A percentile compares a stretch with the other conserved stretches of the same genome.
phyloP scores from a whole-genome alignment of 1,140 invertebrate genomes.

The Zaprionus ornatus region DNA sequence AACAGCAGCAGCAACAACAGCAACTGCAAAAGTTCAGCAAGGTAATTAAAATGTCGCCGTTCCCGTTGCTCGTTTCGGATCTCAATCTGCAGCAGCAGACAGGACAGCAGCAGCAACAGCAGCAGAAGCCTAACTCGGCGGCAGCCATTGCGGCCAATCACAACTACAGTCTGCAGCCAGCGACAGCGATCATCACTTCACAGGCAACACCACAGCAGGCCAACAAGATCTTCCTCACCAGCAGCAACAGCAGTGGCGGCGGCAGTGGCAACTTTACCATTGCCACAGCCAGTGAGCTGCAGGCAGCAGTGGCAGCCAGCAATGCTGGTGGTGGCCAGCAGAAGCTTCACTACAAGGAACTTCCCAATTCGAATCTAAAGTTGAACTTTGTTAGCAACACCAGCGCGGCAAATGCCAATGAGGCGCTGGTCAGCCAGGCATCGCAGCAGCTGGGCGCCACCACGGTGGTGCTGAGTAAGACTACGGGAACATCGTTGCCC shows the following conservation, averaged over 20 bases:
- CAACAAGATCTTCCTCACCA: slow-evolving; percentile 81
- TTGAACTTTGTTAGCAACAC: slow-evolving; percentile 74
- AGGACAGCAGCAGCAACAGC: slow-evolving; percentile 58
- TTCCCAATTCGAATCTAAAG: slow-evolving; percentile 77
- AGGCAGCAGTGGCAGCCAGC: slow-evolving; percentile 59
- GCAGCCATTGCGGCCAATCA: slow-evolving; percentile 78
- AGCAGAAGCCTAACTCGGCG: slow-evolving; percentile 72
- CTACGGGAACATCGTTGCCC: slow-evolving; percentile 29
- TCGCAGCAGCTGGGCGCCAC: slow-evolving; percentile 63
- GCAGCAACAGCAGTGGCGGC: slow-evolving; percentile 66
- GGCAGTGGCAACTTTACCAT: slow-evolving; percentile 71
- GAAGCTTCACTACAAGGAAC: slow-evolving; percentile 76
- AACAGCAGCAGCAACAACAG: slow-evolving; percentile 61
- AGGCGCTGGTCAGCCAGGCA: slow-evolving; percentile 33
- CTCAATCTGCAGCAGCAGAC: slow-evolving; percentile 64
- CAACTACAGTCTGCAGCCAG: slow-evolving; percentile 80
- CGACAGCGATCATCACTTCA: slow-evolving; percentile 74
- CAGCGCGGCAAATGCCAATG: slow-evolving; percentile 9
- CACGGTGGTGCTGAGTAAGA: slow-evolving; percentile 72
- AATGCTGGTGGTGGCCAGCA: slow-evolving; percentile 45
- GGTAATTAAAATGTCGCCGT: slow-evolving; percentile 78
- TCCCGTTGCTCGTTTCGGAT: slow-evolving; percentile 74
- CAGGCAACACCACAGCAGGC: slow-evolving; percentile 63
- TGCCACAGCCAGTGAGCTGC: slow-evolving; percentile 70
- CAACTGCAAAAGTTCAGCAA: slow-evolving; percentile 72